Percentiles rank a stretch among this genome's conserved stretches.
Conservation (phyloP, 2,113 vertebrate genomes). For the Circaetus gallicus region DNA sequence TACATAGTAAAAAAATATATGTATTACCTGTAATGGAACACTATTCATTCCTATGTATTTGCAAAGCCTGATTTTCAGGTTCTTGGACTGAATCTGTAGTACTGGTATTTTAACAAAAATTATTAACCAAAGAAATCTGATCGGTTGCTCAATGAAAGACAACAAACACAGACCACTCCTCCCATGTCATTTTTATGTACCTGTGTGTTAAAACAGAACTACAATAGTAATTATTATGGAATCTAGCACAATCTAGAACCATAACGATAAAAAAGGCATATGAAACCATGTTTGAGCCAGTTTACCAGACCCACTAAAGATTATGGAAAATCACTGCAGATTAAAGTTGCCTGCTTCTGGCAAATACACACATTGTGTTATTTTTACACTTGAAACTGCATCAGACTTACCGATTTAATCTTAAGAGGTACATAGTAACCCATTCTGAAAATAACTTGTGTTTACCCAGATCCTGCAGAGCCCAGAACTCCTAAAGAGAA, state of each 20-base stretch:
- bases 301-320: not conserved
- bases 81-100: not conserved
- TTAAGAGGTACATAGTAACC: conserved; percentile 73
- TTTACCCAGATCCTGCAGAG: conserved; percentile 68
- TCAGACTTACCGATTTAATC: conserved; percentile 69
- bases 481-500: conserved; percentile 74
- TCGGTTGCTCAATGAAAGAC: not conserved
- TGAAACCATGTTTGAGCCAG: not conserved
- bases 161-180: not conserved
- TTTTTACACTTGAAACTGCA: not conserved
- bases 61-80: not conserved
- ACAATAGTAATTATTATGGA: not conserved
- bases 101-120: not conserved
- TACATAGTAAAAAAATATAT: not conserved
- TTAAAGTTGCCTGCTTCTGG: not conserved
- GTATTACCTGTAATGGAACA: not conserved
- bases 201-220: not conserved
- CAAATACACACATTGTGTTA: not conserved
- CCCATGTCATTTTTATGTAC: not conserved
- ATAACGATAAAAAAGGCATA: not conserved
- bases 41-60: not conserved
- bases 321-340: not conserved
- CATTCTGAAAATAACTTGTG: conserved; percentile 75
- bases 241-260: not conserved
- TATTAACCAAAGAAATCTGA: not conserved